Evolutionary conservation across 1,140 invertebrate species (phyloP), one percentile per base, ranked within the genome.

Genomic region (Aphelenchoides besseyi): DNA sequence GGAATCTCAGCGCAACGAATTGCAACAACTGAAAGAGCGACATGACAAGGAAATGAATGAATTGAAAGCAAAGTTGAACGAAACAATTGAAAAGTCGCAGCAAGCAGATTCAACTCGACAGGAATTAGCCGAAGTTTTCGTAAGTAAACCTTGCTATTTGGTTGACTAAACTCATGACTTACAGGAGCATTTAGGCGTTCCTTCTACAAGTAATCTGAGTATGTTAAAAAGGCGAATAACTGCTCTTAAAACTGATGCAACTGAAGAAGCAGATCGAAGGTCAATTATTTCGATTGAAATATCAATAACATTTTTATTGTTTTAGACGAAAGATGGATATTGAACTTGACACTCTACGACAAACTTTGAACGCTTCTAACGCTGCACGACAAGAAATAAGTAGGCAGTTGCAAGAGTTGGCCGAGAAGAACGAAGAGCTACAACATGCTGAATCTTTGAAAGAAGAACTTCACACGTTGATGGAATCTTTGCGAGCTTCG

Each of bases 301-400:
- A 57, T 8, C 23, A 57, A 9, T 8, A 57, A 9, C 9, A 5
- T 23, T 8, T 8, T 64, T 64, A 5, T 53, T 28, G 28, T 66
- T 66, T 2, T 33, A 66, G 63, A 53, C 30, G 30, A 33, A 66
- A 33, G 16, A 16, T 66, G 2, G 63, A 66, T n/a, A 53, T 1
- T 2, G 63, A 66, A 66, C 16, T 29, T 3, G 30, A 33, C 16
- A 12, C 16, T 1, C 63, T 66, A 16, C 63, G 63, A 0, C n/a
- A 66, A 55, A 63, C 63, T 2, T 33, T 66, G 0, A 66, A 66
- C 30, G 30, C 63, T 3, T 66, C 63, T 23, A 66, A 66, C 30
- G 16, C 36, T 12, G 32, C 30, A 1, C 63, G 36, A 53, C 32
- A 33, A 23, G 63, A 66, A 1, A 1, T 66, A n/a, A 30, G 28